phyloP scores from a whole-genome alignment of 2,113 vertebrate species.

The Puntigrus tetrazona region DNA sequence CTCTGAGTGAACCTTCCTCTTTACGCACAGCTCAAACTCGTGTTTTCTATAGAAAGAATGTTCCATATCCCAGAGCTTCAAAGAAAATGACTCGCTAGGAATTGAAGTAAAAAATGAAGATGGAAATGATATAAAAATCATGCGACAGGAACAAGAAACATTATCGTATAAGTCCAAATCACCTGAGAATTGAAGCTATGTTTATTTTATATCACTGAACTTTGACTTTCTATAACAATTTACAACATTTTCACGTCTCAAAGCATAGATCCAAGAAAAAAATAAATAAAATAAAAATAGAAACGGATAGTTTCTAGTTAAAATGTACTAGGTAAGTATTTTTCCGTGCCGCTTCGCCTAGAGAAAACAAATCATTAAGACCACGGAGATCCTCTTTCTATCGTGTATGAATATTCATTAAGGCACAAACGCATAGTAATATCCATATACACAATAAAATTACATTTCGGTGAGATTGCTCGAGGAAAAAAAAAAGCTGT shows the following conservation, averaged over 20 bases:
- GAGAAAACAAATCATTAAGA: not conserved
- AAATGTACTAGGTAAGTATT: not conserved
- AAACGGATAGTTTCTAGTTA: not conserved
- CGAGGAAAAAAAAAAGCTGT: not conserved
- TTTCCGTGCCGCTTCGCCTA: not conserved
- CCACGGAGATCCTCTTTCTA: not conserved
- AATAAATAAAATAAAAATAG: not conserved
- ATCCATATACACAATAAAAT: constrained; percentile 1
- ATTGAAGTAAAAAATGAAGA: not conserved
- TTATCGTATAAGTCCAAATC: not conserved
- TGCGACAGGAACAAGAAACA: no score
- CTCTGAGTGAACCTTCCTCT: constrained; percentile 19
- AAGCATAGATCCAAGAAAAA: not conserved
- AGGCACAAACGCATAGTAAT: not conserved
- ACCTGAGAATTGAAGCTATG: not conserved
- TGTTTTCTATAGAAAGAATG: not conserved
- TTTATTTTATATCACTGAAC: not conserved
- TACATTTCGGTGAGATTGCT: not conserved
- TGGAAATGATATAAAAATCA: not conserved
- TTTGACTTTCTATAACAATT: not conserved
- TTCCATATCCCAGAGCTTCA: not conserved
- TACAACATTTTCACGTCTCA: not conserved
- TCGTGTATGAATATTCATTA: not conserved
- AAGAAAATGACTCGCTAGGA: no score
- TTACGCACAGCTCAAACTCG: not conserved